Evolutionary conservation across 2,113 vertebrate genomes (phyloP), one percentile per base, ranked within the genome.

Genomic region (Narcine bancroftii): DNA sequence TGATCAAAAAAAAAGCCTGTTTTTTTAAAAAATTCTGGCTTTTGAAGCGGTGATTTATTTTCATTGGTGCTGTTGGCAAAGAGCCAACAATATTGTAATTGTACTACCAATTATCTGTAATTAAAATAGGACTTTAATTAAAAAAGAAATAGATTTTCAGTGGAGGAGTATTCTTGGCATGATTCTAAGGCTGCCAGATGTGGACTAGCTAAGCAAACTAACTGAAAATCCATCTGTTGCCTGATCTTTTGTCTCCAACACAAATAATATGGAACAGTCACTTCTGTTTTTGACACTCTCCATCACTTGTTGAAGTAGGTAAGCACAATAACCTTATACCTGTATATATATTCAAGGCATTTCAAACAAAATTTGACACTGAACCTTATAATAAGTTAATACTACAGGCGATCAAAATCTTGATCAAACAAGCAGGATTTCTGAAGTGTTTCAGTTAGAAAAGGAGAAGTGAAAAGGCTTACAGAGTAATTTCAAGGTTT

Each of bases 251-350:
- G 92, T 92, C 89, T 69, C 0, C 0, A 3, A 13, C 76, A 91
- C 81, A 93, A 92, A 94, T 93, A 93, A 93, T 76, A 92, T 53
- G 56, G 56, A n/a, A 60, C 11, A 6, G 33, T 85, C 81, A 56
- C 26, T n/a, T 56, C 33, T 21, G 50, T n/a, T 63, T 53, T 56
- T 21, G 15, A 15, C 50, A 36, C 13, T 36, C 81, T 36, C 81
- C 50, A 50, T 83, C 79, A 33, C 53, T 29, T 33, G 2, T 50
- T 83, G 7, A 60, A 53, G 1, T 19, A 60, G 9, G 26, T 85
- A 50, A 69, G 21, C 1, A 2, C 66, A 69, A 69, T 69, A 60
- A 60, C 15, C 1, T n/a, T n/a, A n/a, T n/a, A n/a, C n/a, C n/a
- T n/a, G 15, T 60, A 24, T 69, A 69, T 69, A 24, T 69, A 69